Percentiles rank a stretch among this genome's conserved stretches.
phyloP scores from a whole-genome alignment of 2,797 vertebrate genomes.

The Eulemur albifrons region DNA sequence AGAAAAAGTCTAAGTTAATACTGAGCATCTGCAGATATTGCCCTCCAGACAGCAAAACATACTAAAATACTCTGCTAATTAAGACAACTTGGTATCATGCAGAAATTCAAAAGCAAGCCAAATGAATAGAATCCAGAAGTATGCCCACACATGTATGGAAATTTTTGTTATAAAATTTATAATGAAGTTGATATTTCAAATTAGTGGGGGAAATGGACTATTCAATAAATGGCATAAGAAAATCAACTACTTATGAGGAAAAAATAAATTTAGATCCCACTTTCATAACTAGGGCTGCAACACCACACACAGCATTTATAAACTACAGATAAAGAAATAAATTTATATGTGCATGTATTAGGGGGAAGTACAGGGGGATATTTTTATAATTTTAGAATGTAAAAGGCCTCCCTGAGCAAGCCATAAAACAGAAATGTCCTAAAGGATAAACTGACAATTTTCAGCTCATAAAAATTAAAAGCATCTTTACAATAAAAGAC shows the following conservation, averaged over 20 bases:
- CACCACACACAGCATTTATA: background rate
- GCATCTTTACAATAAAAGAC: background rate
- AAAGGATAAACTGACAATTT: background rate
- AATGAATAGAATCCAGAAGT: background rate
- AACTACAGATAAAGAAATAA: constrained; percentile 7
- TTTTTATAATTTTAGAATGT: background rate
- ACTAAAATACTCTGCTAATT: background rate
- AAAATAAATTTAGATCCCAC: background rate
- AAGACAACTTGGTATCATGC: background rate
- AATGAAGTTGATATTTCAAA: background rate
- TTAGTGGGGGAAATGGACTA: background rate
- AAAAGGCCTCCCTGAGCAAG: background rate
- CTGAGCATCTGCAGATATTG: background rate
- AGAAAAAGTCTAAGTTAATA: background rate
- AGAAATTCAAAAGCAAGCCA: constrained; percentile 24
- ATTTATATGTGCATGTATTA: background rate
- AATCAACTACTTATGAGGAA: background rate
- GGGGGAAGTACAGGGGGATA: background rate
- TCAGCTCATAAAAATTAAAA: constrained; percentile 2
- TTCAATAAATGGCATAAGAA: background rate
- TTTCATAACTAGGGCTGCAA: background rate
- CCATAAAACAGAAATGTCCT: background rate
- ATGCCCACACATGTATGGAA: background rate
- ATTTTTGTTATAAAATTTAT: background rate
- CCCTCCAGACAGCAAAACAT: background rate